Conservation (phyloP, 2,113 vertebrate species). For the Microtus pennsylvanicus region DNA sequence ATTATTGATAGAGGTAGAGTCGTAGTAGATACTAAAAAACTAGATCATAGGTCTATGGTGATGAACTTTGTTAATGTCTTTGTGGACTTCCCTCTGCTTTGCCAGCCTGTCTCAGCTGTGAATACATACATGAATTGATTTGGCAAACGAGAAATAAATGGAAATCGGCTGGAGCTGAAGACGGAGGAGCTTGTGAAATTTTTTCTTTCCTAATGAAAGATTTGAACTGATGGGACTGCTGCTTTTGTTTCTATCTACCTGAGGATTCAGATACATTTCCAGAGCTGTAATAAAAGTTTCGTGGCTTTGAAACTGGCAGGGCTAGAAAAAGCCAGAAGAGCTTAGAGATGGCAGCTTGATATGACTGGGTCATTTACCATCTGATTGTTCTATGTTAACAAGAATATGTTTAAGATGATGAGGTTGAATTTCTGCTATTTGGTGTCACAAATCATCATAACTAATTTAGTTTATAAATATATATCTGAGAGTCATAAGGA, state of each 20-base stretch:
- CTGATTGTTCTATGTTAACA: not conserved
- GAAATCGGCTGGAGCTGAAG: not conserved
- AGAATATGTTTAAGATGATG: not conserved
- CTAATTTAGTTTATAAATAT: not conserved
- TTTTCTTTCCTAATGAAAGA: not conserved
- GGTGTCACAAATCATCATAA: not conserved
- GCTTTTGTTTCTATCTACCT: conserved; percentile 1
- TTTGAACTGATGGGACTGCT: not conserved
- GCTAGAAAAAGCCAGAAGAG: not conserved
- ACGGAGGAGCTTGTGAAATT: not conserved
- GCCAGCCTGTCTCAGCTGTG: not conserved
- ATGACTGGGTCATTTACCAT: not conserved
- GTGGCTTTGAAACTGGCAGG: not conserved
- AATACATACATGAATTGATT: not conserved
- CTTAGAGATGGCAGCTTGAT: not conserved
- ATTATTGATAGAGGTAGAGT: not conserved
- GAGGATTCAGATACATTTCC: not conserved
- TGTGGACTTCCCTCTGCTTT: not conserved
- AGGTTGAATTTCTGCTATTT: not conserved
- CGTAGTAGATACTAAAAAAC: not conserved
- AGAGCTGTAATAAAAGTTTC: not conserved
- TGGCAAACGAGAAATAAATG: not conserved
- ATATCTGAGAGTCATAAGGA: not conserved
- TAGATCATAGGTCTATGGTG: too few species aligned
- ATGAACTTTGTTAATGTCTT: not conserved